Conservation (phyloP, 2,113 vertebrate genomes). For the Aldabrachelys gigantea region DNA sequence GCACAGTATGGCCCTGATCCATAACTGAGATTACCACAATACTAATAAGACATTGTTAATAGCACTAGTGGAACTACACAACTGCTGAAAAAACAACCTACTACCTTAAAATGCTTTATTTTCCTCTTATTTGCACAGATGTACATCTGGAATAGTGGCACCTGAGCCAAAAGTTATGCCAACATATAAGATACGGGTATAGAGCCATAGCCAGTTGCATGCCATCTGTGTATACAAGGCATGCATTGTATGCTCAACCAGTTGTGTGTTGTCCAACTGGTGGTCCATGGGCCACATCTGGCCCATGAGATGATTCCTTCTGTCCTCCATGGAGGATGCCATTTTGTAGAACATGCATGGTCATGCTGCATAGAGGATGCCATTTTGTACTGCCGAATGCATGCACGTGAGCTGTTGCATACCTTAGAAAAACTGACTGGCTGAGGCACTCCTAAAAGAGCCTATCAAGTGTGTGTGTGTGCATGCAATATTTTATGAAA, state of each 20-base stretch:
- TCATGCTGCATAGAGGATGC: background rate
- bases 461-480: too few species aligned
- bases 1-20: background rate
- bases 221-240: background rate
- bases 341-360: background rate
- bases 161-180: background rate
- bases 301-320: background rate
- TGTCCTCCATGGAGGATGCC: background rate
- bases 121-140: background rate
- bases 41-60: accelerated
- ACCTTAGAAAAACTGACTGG: too few species aligned
- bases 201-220: too few species aligned
- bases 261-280: background rate
- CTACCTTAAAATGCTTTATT: background rate
- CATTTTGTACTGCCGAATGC: too few species aligned
- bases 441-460: too few species aligned
- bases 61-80: background rate
- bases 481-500: too few species aligned
- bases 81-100: background rate
- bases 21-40: background rate
- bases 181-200: background rate
- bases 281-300: background rate
- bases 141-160: background rate
- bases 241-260: background rate
- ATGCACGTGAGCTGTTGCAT: too few species aligned